Conservation (phyloP, 2,113 vertebrate genomes). For the Pholis gunnellus region DNA sequence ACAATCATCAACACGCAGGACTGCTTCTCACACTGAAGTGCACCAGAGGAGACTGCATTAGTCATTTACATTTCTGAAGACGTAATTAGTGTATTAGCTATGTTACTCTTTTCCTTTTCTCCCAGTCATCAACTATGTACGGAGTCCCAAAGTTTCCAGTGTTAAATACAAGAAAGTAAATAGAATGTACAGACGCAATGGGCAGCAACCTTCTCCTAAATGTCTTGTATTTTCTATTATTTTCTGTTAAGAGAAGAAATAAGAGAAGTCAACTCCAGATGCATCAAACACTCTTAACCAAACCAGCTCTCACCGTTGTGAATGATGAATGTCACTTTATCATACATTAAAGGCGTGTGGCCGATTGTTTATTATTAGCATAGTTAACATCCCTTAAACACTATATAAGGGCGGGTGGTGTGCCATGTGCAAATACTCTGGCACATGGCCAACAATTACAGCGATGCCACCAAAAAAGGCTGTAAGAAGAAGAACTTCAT, state of each 20-base stretch:
- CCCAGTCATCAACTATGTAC: background rate
- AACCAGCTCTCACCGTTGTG: background rate
- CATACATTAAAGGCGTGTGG: background rate
- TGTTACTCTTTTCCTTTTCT: background rate
- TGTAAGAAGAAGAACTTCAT: too few species aligned
- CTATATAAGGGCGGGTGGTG: too few species aligned
- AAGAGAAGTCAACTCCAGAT: background rate
- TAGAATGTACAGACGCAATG: too few species aligned
- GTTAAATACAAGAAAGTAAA: background rate
- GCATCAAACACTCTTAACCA: background rate
- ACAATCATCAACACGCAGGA: slow-evolving; percentile 22
- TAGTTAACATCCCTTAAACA: too few species aligned
- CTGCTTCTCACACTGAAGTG: slow-evolving; percentile 25
- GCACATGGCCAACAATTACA: too few species aligned
- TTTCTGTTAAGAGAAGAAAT: background rate
- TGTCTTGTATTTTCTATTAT: background rate
- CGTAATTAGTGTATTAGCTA: slow-evolving; percentile 17
- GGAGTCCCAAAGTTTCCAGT: background rate
- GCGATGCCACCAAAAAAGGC: too few species aligned
- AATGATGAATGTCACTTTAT: background rate
- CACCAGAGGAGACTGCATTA: slow-evolving; percentile 5
- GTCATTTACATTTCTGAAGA: slow-evolving; percentile 27
- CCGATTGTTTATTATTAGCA: too few species aligned
- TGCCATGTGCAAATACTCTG: too few species aligned
- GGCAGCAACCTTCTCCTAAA: background rate